Evolutionary conservation across 2,113 vertebrate genomes (phyloP).

Genomic region (Callionymus lyra): DNA sequence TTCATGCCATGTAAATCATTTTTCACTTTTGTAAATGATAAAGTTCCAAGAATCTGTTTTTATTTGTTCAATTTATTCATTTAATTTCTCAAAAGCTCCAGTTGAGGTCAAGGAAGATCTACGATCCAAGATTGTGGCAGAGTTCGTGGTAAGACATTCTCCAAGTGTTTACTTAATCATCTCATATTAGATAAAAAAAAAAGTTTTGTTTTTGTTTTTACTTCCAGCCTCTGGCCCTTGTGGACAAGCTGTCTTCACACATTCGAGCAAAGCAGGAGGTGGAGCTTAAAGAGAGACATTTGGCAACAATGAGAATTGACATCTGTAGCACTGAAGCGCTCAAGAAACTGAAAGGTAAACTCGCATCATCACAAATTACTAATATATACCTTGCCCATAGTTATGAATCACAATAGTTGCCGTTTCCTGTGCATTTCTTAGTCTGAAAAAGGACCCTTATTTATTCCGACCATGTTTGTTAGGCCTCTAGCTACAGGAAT

Average conservation of each 20-base stretch:
- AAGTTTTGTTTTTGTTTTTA: constrained; percentile 6
- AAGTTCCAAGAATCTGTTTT: too few relatives aligned
- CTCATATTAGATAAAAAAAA: neutral
- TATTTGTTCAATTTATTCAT: neutral
- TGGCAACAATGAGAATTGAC: constrained; percentile 87
- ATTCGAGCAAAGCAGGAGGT: constrained; percentile 82
- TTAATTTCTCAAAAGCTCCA: constrained; percentile 58
- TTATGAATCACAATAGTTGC: too few relatives aligned
- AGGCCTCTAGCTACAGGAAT: too few relatives aligned
- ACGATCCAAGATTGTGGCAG: constrained; percentile 91
- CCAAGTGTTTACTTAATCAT: neutral
- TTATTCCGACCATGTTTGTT: too few relatives aligned
- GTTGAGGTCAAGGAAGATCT: constrained; percentile 77
- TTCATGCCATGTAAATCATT: too few relatives aligned
- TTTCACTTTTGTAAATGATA: too few relatives aligned
- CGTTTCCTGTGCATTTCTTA: too few relatives aligned
- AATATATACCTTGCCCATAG: too few relatives aligned
- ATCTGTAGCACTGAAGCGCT: constrained; percentile 89
- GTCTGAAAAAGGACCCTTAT: too few relatives aligned
- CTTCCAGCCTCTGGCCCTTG: constrained; percentile 80
- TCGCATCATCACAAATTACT: neutral
- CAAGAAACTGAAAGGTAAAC: constrained; percentile 86
- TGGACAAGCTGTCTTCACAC: constrained; percentile 78
- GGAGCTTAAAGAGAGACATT: constrained; percentile 88
- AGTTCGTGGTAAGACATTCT: constrained; percentile 92